Percentiles rank a stretch among this genome's conserved stretches.
Evolutionary conservation across 2,113 vertebrate species (phyloP).

Genomic region (Sebastes schlegelii): DNA sequence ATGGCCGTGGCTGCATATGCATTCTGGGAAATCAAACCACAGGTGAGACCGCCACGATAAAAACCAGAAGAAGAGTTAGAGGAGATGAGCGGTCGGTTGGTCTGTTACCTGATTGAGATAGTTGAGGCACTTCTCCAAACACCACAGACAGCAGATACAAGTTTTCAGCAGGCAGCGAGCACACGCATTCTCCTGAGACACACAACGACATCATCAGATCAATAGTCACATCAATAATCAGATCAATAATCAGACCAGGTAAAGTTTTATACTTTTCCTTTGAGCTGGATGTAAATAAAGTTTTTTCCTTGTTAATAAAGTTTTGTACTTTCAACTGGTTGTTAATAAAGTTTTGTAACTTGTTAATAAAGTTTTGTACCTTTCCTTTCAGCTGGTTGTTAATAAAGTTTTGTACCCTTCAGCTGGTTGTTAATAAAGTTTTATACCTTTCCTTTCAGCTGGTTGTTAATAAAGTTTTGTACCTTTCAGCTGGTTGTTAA

Average conservation of each 20-base stretch:
- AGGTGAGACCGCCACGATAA: neutral
- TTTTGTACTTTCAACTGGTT: no score
- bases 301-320: no score
- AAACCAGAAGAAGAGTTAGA: neutral
- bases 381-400: no score
- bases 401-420: no score
- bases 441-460: constrained; percentile 10
- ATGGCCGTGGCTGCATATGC: constrained; percentile 99
- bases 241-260: neutral
- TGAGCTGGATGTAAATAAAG: no score
- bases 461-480: neutral
- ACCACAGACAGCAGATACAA: constrained; percentile 99
- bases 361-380: no score
- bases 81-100: neutral
- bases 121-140: constrained; percentile 99
- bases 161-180: constrained; percentile 95
- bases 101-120: constrained; percentile 95
- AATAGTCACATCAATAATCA: neutral
- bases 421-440: no score
- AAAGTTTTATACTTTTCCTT: no score
- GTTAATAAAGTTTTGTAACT: no score
- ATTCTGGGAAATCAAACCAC: constrained; percentile 83
- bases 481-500: no score
- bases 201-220: neutral
- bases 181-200: constrained; percentile 92